Evolutionary conservation across 1,140 invertebrate species (phyloP).

Genomic region (Vanessa atalanta): DNA sequence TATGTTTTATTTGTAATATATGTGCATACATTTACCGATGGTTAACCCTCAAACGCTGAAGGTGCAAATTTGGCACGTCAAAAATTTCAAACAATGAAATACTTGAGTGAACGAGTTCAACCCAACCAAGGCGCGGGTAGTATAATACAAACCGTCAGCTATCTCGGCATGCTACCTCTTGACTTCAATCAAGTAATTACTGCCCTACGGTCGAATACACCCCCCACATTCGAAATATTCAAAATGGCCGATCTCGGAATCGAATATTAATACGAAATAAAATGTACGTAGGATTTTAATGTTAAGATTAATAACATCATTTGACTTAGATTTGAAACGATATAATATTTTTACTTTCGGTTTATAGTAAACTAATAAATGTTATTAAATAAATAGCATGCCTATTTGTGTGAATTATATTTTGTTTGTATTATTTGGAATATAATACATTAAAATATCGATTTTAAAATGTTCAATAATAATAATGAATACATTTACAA

Average conservation of each 20-base stretch:
- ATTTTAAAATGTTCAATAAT: slow-evolving; percentile 43
- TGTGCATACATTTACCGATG: slow-evolving; percentile 54
- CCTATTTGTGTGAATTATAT: neutral
- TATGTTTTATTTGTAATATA: slow-evolving; percentile 34
- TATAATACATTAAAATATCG: neutral
- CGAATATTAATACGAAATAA: slow-evolving; percentile 38
- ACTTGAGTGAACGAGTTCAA: slow-evolving; percentile 50
- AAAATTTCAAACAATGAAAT: slow-evolving; percentile 64
- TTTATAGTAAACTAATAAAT: neutral
- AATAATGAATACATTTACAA: slow-evolving; percentile 45
- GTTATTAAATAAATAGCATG: neutral
- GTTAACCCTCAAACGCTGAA: slow-evolving; percentile 73
- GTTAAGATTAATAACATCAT: neutral
- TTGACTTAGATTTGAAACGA: neutral
- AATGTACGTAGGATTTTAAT: neutral
- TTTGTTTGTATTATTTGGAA: neutral
- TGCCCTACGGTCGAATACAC: slow-evolving; percentile 70
- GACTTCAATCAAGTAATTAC: slow-evolving; percentile 80
- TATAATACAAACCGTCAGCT: slow-evolving; percentile 63
- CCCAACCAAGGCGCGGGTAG: slow-evolving; percentile 53
- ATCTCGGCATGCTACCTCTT: slow-evolving; percentile 76
- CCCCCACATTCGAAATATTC: slow-evolving; percentile 67
- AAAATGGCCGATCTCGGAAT: slow-evolving; percentile 68
- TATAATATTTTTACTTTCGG: no score
- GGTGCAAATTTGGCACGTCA: slow-evolving; percentile 66